Percentiles rank a stretch among this genome's conserved stretches.
These are phyloP conservation scores for Tenualosa thibaudeaui DNA, from an alignment of 2,797 vertebrate genomes.

Conservation along the genomic window DNA sequence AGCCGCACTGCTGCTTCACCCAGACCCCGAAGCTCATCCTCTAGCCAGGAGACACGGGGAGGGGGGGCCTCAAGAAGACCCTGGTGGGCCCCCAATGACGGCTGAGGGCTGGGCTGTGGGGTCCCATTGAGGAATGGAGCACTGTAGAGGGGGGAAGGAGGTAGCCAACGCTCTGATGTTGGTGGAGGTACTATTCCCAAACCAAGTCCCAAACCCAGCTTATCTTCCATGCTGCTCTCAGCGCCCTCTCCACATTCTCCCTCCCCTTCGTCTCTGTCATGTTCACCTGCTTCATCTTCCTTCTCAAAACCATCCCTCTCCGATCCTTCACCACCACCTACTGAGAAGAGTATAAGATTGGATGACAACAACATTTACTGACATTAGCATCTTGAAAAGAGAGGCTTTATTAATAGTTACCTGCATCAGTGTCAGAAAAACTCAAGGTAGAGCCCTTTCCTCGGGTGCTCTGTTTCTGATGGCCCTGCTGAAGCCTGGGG, in stretches of 20 bases:
- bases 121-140: conserved; percentile 81
- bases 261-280: conserved; percentile 72
- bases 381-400: neutral
- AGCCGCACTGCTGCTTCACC: conserved; percentile 78
- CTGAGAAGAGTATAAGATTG: conserved; percentile 48
- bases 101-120: conserved; percentile 78
- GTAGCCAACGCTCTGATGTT: conserved; percentile 79
- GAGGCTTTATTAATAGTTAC: conserved; percentile 52
- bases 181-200: conserved; percentile 78
- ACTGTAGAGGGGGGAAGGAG: conserved; percentile 81
- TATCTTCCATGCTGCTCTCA: conserved; percentile 80
- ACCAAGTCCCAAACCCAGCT: conserved; percentile 76
- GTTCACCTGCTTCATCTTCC: conserved; percentile 75
- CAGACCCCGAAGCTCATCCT: conserved; percentile 78
- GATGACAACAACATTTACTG: neutral
- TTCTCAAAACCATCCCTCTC: conserved; percentile 78
- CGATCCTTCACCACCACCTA: conserved; percentile 69
- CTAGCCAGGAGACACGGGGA: conserved; percentile 75
- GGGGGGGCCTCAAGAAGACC: conserved; percentile 74
- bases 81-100: conserved; percentile 75
- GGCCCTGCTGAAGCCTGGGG: conserved; percentile 73
- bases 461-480: conserved; percentile 72
- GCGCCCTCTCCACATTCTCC: conserved; percentile 69
- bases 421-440: conserved; percentile 77
- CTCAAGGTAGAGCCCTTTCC: conserved; percentile 73